A percentile compares a stretch with the other conserved stretches of the same genome.
Conservation (phyloP, 2,888 invertebrate species). For the Diadegma fenestrale region DNA sequence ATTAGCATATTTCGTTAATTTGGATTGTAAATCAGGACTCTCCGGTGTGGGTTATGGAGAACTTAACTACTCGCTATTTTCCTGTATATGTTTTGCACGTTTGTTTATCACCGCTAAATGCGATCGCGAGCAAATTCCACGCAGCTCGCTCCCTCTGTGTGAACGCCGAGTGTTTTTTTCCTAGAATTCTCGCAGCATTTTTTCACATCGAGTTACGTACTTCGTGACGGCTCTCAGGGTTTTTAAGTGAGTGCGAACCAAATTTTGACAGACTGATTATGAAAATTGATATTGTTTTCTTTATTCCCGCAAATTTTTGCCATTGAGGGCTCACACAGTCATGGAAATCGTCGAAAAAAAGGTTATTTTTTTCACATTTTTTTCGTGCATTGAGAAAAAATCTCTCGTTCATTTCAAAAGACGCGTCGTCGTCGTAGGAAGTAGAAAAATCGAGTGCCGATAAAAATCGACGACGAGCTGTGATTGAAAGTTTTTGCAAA, state of each 20-base stretch:
- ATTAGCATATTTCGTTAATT: slow-evolving; percentile 73
- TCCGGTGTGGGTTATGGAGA: slow-evolving; percentile 26
- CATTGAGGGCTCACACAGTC: too few relatives aligned
- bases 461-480: too few relatives aligned
- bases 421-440: too few relatives aligned
- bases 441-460: too few relatives aligned
- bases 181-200: slow-evolving; percentile 28
- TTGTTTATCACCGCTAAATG: slow-evolving; percentile 35
- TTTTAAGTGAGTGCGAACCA: neutral
- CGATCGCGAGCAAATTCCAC: slow-evolving; percentile 61
- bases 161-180: slow-evolving; percentile 39
- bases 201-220: neutral
- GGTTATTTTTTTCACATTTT: too few relatives aligned
- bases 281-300: neutral
- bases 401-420: too few relatives aligned
- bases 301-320: too few relatives aligned
- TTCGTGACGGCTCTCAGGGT: neutral
- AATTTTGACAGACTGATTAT: neutral
- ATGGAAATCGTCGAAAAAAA: too few relatives aligned
- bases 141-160: slow-evolving; percentile 20
- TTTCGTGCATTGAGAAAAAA: too few relatives aligned
- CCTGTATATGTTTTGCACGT: neutral
- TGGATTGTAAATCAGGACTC: slow-evolving; percentile 73
- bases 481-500: too few relatives aligned
- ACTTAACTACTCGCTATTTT: slow-evolving; percentile 17